Evolutionary conservation across 2,888 invertebrate species (phyloP).

Genomic region (Drosophila lutescens): DNA sequence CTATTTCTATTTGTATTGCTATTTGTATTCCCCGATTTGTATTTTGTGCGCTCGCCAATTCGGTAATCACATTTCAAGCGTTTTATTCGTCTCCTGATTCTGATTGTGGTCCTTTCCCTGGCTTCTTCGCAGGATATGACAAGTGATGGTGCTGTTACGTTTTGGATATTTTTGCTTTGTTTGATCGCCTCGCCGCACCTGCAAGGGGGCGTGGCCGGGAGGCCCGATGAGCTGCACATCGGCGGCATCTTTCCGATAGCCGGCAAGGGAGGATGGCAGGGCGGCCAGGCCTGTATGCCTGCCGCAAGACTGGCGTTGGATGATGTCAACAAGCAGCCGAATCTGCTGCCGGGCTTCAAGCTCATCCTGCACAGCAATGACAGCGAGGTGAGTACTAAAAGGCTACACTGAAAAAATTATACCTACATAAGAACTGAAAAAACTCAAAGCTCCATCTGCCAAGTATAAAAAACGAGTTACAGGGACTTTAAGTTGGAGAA

Average conservation of each 20-base stretch:
- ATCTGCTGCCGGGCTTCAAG: slow-evolving; percentile 95
- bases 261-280: slow-evolving; percentile 98
- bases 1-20: slow-evolving; percentile 49
- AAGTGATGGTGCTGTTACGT: slow-evolving; percentile 84
- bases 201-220: slow-evolving; percentile 81
- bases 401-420: not conserved
- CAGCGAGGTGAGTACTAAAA: slow-evolving; percentile 91
- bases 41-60: slow-evolving; percentile 44
- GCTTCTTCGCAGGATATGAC: slow-evolving; percentile 83
- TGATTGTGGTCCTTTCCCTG: slow-evolving; percentile 7
- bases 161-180: slow-evolving; percentile 84
- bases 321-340: slow-evolving; percentile 95
- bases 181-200: slow-evolving; percentile 82
- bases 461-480: too few relatives aligned
- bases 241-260: slow-evolving; percentile 99
- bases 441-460: too few relatives aligned
- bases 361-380: slow-evolving; percentile 97
- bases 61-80: slow-evolving; percentile 64
- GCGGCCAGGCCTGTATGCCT: slow-evolving; percentile 99
- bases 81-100: slow-evolving; percentile 2
- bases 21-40: slow-evolving; percentile 43
- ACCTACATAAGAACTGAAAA: too few relatives aligned
- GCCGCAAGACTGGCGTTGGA: slow-evolving; percentile 98
- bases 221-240: slow-evolving; percentile 92
- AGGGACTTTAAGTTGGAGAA: too few relatives aligned